A percentile compares a stretch with the other conserved stretches of the same genome.
phyloP scores from a whole-genome alignment of 2,888 invertebrate genomes.

The Drosophila kambysellisi region DNA sequence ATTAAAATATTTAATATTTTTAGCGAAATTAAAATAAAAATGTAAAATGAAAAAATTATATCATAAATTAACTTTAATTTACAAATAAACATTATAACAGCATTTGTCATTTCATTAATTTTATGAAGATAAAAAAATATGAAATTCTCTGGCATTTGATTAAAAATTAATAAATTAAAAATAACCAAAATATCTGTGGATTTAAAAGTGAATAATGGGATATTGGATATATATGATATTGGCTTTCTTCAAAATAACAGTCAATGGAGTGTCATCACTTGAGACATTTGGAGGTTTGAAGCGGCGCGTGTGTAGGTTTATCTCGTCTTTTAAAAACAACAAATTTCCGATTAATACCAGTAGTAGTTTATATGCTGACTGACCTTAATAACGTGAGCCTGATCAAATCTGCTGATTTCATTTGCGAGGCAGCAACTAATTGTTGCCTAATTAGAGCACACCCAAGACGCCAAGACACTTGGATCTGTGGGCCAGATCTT shows the following conservation, averaged over 20 bases:
- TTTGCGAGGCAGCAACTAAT: constrained; percentile 31
- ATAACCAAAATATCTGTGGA: neutral
- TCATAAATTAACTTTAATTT: neutral
- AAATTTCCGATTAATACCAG: constrained; percentile 48
- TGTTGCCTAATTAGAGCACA: constrained; percentile 32
- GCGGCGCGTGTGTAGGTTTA: neutral
- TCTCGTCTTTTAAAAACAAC: constrained; percentile 44
- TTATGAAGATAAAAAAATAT: neutral
- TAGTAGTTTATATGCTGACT: constrained; percentile 31
- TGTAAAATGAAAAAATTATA: neutral
- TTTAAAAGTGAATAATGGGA: neutral
- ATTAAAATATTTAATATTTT: neutral
- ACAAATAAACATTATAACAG: neutral
- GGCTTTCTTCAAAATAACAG: neutral
- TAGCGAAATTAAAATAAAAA: no score
- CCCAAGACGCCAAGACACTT: constrained; percentile 21
- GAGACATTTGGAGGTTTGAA: neutral
- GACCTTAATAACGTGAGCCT: constrained; percentile 43
- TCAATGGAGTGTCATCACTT: neutral
- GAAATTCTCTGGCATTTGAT: neutral
- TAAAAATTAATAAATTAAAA: neutral
- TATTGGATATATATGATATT: neutral
- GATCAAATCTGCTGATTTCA: constrained; percentile 30
- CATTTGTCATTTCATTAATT: neutral
- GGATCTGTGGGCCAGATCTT: constrained; percentile 21